Base-by-base conservation (phyloP, 1,140 invertebrate species). In the Papilio dardanus region DNA sequence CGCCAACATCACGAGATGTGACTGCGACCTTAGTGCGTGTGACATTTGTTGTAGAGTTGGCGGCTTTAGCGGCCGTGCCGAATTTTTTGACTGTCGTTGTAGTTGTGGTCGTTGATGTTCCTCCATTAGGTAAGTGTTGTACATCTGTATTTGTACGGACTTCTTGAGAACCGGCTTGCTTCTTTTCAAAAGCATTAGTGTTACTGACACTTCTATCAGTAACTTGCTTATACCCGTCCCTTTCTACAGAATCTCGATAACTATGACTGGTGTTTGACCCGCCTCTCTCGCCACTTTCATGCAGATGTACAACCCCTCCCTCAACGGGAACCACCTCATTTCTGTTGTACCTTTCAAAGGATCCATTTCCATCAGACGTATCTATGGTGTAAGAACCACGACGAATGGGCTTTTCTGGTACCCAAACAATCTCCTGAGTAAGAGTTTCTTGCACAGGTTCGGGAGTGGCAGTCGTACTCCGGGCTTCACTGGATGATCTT, bases 371-470 rank as follows among this genome's bases (percentile, higher is more conserved):
- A 66, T 89, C 86, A 46, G 83, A 76, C 76, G 83, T 92, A 24
- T 92, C 92, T 21, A 93, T 92, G 0, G 92, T 93, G 69, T 93
- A 93, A 1, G 92, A 93, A 16, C 88, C 90, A 5, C 92, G 86
- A 10, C 92, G 88, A 10, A 82, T 74, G 10, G 80, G 76, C 62
- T 90, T 81, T 73, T 93, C 89, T 2, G 92, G 90, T 14, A 93
- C 78, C 92, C 92, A 93, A 46, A 93, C 90, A 14, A 93, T 88
- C 67, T 93, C 92, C 80, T 90, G 90, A 1, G 85, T 88, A 14
- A 92, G 67, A n/a, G 82, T 88, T 68, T 93, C 92, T 76, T 88
- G 86, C 19, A 90, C 65, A 2, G 88, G 90, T 67, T 93, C 91
- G 1, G 89, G 91, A 24, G 88, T 88, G 12, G 81, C 85, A 12